Base-by-base conservation (phyloP, 37 sponge, comb jelly and placozoan genomes). In the Halichondria panicea region DNA sequence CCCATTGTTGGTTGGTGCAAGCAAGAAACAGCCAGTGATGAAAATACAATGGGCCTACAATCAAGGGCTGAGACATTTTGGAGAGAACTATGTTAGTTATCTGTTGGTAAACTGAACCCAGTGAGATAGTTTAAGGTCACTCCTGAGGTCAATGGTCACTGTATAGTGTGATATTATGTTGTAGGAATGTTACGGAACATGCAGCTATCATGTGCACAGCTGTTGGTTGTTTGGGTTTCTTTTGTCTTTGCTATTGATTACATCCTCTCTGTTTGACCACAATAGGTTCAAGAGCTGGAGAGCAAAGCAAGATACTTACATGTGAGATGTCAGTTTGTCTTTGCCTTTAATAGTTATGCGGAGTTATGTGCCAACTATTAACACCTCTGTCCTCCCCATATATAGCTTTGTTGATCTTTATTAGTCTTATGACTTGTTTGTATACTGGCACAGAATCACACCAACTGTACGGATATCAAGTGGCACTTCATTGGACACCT, bases 401-500 rank as follows among this genome's bases (percentile, higher is more conserved):
- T 79, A 7, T 8, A 79, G 80, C 70, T 79, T 38, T 35, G 41
- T 55, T 12, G 3, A 53, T 3, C 40, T 60, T 9, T 44, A 21
- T 4, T 18, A 68, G 21, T 22, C 46, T n/a, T n/a, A 48, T 48
- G 52, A 21, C 33, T 5, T 64, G 36, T 5, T 64, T 69, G 27
- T 46, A 30, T 68, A 42, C 32, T 41, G 70, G 31, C n/a, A n/a
- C 42, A 42, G 21, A 70, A 39, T 28, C 25, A 34, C 41, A 43
- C 31, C 13, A 61, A 22, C 9, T 69, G 54, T 55, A 13, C 27
- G 15, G 88, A 71, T 41, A 75, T 83, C 21, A 71, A 52, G 46
- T 89, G 89, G 89, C 89, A 89, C 50, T 83, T 60, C 68, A 83
- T 89, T 69, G 89, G 89, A 40, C 80, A 71, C 65, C 12, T 89